phyloP scores from a whole-genome alignment of 2,797 vertebrate species.

The Sebastes kiyomatsui region DNA sequence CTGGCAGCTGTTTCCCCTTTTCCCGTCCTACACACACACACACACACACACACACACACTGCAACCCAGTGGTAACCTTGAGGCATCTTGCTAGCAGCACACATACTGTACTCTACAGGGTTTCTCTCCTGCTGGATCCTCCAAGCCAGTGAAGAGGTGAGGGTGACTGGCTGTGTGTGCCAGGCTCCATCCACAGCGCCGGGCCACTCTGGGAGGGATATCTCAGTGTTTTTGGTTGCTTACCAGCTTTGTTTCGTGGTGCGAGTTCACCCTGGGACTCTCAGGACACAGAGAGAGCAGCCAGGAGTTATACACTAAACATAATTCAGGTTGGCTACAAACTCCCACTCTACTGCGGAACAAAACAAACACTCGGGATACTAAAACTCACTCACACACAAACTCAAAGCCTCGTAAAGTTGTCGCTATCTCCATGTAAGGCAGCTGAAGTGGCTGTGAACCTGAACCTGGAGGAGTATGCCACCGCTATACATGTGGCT shows the following conservation, averaged over 20 bases:
- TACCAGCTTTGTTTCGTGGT: constrained; percentile 44
- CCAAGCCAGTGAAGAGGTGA: constrained; percentile 17
- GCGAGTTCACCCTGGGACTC: constrained; percentile 25
- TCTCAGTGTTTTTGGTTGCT: neutral
- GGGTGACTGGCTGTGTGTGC: constrained; percentile 50
- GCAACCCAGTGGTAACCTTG: constrained; percentile 57
- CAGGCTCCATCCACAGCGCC: constrained; percentile 30
- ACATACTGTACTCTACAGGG: neutral
- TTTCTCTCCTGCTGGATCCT: constrained; percentile 20
- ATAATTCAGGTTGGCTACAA: neutral
- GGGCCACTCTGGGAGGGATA: neutral
- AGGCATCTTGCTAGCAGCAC: constrained; percentile 34
- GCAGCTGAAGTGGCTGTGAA: neutral
- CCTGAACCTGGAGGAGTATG: neutral
- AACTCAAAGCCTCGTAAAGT: neutral
- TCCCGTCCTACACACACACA: constrained; percentile 24
- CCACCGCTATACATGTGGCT: neutral
- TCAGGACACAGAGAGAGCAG: constrained; percentile 5
- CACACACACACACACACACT: constrained; percentile 11
- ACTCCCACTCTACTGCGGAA: neutral
- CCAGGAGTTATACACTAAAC: constrained; percentile 6
- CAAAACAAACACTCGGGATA: neutral
- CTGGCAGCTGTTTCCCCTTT: constrained; percentile 80
- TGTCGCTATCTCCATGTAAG: neutral
- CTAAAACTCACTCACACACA: neutral